A percentile compares a stretch with the other conserved stretches of the same genome.
phyloP scores from a whole-genome alignment of 2,113 vertebrate species.

The Oncorhynchus gorbuscha region DNA sequence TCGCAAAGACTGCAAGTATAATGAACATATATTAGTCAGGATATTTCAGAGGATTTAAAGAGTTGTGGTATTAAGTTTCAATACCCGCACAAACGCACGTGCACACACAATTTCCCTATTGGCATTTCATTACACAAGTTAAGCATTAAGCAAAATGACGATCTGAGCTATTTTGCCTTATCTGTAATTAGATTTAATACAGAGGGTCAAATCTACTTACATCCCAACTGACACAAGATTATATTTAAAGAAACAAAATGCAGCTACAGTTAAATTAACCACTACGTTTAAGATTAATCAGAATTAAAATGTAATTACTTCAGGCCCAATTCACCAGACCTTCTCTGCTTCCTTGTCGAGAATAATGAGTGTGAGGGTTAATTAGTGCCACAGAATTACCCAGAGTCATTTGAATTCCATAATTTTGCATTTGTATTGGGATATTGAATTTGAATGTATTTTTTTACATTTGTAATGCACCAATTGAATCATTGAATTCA shows the following conservation, averaged over 20 bases:
- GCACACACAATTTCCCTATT: background rate
- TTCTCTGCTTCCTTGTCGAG: conserved; percentile 27
- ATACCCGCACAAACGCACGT: background rate
- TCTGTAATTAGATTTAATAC: conserved; percentile 53
- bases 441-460: too few species aligned
- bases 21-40: conserved; percentile 57
- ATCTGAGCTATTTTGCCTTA: conserved; percentile 18
- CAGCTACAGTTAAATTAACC: conserved; percentile 37
- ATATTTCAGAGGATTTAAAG: conserved; percentile 9
- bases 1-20: conserved; percentile 34
- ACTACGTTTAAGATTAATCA: conserved; percentile 42
- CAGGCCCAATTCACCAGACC: conserved; percentile 33
- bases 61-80: background rate
- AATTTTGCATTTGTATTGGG: too few species aligned
- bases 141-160: conserved; percentile 20
- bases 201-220: conserved; percentile 46
- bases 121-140: background rate
- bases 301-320: conserved; percentile 52
- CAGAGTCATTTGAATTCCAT: conserved; percentile 7
- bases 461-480: too few species aligned
- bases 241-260: conserved; percentile 42
- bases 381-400: conserved; percentile 45
- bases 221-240: conserved; percentile 35
- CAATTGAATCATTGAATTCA: too few species aligned
- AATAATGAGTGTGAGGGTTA: conserved; percentile 39